Base-by-base conservation (phyloP, 2,888 invertebrate species). In the Oxytorus armatus region DNA sequence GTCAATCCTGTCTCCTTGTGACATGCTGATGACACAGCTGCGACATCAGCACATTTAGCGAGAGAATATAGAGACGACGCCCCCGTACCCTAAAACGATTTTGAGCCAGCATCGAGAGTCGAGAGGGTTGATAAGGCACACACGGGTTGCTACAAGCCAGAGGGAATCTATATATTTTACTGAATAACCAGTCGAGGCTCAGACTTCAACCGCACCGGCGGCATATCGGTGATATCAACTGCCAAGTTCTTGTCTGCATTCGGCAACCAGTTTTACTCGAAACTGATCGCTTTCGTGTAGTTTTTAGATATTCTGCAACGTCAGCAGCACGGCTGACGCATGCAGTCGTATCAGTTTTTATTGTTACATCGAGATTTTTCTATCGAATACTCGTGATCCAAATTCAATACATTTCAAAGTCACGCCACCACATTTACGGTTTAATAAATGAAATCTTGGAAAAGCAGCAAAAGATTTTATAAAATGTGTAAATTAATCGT, bases 11-110 rank as follows among this genome's bases (percentile, higher is more conserved):
- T 42, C 21, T 14, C 8, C 4, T 51, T 53, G 65, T 75, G 51
- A 70, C 61, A 10, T 18, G 57, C 69, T 63, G 69, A 79, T 69
- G 74, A 75, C 69, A 55, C 68, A 79, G 72, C 77, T 78, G 73
- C 66, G 61, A 49, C 55, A 65, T 79, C 79, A 75, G 79, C 74
- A 65, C 39, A 57, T 79, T 69, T 39, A 23, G 59, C 33, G 23
- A 59, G 23, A 55, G 25, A 8, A 23, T 10, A 47, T 42, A 53
- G 21, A 65, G 29, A 55, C 47, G 59, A 25, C 68, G 49, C 39
- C 16, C 49, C n/a, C 11, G n/a, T 3, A 39, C 11, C 42, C n/a
- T 33, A 21, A 55, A 11, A 69, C 63, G 36, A 39, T 36, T 44
- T 33, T 8, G 16, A 63, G 68, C 18, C 55, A 79, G 55, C 63